Base-by-base conservation (phyloP, 2,888 invertebrate genomes). In the Alitta virens region DNA sequence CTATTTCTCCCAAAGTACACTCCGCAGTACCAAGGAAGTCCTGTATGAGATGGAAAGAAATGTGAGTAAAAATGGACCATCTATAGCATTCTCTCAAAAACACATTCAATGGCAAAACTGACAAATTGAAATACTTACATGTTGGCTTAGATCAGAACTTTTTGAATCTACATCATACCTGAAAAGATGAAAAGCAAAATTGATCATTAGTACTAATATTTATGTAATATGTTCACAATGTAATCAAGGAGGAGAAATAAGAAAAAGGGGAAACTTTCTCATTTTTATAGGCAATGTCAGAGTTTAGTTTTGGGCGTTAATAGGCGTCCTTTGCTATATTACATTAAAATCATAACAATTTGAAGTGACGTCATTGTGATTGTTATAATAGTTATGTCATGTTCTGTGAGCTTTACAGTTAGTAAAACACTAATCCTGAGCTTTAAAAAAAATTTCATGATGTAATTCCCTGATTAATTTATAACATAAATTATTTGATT, bases 1-100 rank as follows among this genome's bases (percentile, higher is more conserved):
- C 84, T 69, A 84, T 83, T 71, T 86, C 85, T 25, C 85, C 87
- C 46, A 87, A 72, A 33, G 84, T 84, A 66, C 84, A 84, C 53
- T 86, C 85, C 38, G 83, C 77, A 53, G 77, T 75, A 9, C 87
- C 87, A 3, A 87, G 77, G 54, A 78, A 81, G 68, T 80, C 80
- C 79, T 80, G 56, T n/a, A n/a, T n/a, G n/a, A n/a, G n/a, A n/a
- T n/a, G n/a, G n/a, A n/a, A n/a, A n/a, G n/a, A 14, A 62, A 25
- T 23, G 40, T 43, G 18, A 27, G 1, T 7, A 33, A 33, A 7
- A 33, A 33, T 33, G 7, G 12, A 33, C 33, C n/a, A n/a, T n/a
- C 5, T 33, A 7, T 12, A 33, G 12, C 33, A 7, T 33, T 33
- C 2, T 14, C 18, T 59, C 26, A 38, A 14, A 18, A 57, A 18